phyloP scores from a whole-genome alignment of 2,113 vertebrate species.

The Ceyx cyanopectus region DNA sequence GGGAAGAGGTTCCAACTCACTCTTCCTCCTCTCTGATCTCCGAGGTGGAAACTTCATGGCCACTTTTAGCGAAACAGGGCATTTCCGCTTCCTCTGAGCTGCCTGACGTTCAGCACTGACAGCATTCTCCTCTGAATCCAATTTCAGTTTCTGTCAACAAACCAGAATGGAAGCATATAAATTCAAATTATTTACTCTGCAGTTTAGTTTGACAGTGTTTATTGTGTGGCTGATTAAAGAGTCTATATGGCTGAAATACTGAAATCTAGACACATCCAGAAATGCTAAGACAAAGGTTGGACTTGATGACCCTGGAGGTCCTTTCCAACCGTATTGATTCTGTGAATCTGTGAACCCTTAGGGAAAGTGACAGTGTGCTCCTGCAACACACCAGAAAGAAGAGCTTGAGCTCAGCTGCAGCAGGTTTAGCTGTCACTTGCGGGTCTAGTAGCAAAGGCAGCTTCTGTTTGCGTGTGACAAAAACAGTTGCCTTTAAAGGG shows the following conservation, averaged over 20 bases:
- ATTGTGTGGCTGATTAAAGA: neutral
- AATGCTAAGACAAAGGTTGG: too few species aligned
- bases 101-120: conserved; percentile 19
- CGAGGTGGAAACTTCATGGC: conserved; percentile 87
- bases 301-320: too few species aligned
- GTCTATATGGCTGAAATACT: neutral
- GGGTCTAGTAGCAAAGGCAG: neutral
- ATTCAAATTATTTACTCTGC: neutral
- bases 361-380: neutral
- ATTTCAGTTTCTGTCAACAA: conserved; percentile 69
- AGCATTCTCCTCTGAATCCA: conserved; percentile 10
- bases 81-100: conserved; percentile 55
- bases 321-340: too few species aligned
- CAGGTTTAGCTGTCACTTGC: neutral
- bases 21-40: conserved; percentile 65
- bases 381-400: neutral
- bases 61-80: conserved; percentile 79
- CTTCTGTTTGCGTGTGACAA: neutral
- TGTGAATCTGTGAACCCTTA: neutral
- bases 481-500: neutral
- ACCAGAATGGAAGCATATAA: neutral
- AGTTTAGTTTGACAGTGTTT: neutral
- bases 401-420: neutral
- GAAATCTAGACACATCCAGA: neutral
- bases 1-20: conserved; percentile 56